Conservation (phyloP, 2,113 vertebrate genomes). For the Cathartes aura region DNA sequence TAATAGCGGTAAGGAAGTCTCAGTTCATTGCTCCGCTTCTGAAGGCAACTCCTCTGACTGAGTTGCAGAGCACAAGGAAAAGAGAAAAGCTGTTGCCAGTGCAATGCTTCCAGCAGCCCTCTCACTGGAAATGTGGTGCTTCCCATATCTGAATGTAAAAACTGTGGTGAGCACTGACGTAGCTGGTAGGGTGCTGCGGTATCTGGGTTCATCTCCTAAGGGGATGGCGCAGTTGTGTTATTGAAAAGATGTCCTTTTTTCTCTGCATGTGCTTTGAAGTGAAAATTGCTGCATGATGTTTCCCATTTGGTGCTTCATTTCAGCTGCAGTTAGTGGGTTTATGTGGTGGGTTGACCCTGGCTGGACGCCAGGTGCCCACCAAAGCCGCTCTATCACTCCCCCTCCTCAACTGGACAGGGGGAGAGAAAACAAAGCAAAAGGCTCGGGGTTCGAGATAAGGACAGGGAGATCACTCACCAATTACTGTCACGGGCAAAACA, state of each 20-base stretch:
- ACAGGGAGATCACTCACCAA: neutral
- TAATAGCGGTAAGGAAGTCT: conserved; percentile 1
- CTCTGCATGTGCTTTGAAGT: neutral
- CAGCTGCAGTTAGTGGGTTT: neutral
- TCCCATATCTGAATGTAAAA: neutral
- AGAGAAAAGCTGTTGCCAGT: neutral
- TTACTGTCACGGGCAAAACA: neutral
- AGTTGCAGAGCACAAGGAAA: neutral
- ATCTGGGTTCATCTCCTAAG: neutral
- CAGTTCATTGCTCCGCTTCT: neutral
- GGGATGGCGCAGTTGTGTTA: accelerated
- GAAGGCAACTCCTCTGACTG: neutral
- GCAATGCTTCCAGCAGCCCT: neutral
- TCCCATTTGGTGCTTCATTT: neutral
- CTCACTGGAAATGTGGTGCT: neutral
- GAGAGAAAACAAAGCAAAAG: neutral
- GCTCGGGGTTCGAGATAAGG: neutral
- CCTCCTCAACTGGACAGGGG: neutral
- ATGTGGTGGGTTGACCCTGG: neutral
- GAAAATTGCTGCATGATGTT: neutral
- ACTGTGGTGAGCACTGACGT: neutral
- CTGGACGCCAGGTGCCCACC: neutral
- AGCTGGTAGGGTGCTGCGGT: neutral
- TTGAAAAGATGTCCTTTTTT: neutral
- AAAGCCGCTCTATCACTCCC: neutral